Conservation (phyloP, 2,113 vertebrate species). For the Actenoides hombroni region DNA sequence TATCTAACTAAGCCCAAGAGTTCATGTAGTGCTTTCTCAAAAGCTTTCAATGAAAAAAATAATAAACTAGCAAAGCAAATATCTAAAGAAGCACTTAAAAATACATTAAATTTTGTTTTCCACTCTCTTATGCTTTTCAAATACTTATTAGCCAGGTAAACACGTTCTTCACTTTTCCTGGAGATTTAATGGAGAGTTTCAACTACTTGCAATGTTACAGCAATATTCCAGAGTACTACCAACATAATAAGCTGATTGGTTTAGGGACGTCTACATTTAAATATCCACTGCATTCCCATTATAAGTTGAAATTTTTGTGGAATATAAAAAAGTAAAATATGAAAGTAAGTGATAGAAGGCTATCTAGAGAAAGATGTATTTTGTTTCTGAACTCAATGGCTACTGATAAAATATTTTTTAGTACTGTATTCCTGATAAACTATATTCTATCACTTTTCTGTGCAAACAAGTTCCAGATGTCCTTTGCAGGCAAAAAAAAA, state of each 20-base stretch:
- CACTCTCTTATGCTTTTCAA: not conserved
- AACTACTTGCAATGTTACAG: not conserved
- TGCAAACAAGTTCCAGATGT: not conserved
- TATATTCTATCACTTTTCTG: not conserved
- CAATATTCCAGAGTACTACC: not conserved
- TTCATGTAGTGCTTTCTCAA: not conserved
- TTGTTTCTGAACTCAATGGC: not conserved
- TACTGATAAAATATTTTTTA: not conserved
- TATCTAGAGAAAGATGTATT: not conserved
- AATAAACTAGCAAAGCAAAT: not conserved
- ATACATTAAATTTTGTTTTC: slow-evolving; percentile 24
- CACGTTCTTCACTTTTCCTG: not conserved
- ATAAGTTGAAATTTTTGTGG: not conserved
- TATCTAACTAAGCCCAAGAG: not conserved
- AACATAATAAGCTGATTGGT: not conserved
- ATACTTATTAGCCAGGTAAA: not conserved
- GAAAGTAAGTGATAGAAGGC: not conserved
- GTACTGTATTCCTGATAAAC: not conserved
- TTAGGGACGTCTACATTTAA: slow-evolving; percentile 17
- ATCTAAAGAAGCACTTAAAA: not conserved
- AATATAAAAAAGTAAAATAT: not conserved
- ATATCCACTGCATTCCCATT: not conserved
- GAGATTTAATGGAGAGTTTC: slow-evolving; percentile 10
- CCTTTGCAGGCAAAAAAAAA: not conserved
- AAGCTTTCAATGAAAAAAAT: not conserved